Evolutionary conservation across 2,888 invertebrate species (phyloP).

Genomic region (Drosophila flavopinicola): DNA sequence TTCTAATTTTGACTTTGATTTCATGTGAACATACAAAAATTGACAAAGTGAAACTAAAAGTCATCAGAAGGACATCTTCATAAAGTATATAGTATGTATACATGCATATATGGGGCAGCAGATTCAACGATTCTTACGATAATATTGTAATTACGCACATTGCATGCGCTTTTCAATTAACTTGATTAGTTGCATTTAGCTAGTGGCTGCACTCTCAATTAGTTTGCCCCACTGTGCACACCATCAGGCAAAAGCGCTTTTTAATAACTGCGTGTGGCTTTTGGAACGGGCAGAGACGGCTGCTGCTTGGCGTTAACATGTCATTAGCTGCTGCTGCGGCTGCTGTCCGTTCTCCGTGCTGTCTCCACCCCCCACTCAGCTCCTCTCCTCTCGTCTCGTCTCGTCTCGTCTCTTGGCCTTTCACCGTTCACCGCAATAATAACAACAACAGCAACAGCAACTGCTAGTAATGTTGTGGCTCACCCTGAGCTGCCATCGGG

Average conservation of each 20-base stretch:
- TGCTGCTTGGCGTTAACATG: constrained; percentile 70
- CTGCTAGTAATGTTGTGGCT: constrained; percentile 74
- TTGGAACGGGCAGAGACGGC: constrained; percentile 34
- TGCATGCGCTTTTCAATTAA: constrained; percentile 12
- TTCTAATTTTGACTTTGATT: background rate
- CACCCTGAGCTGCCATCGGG: constrained; percentile 77
- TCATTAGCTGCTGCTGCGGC: constrained; percentile 65
- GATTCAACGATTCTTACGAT: no score
- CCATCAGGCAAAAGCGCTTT: constrained; percentile 67
- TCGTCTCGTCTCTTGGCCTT: constrained; percentile 48
- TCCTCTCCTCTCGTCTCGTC: constrained; percentile 14
- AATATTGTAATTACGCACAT: constrained; percentile 1
- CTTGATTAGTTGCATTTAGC: constrained; percentile 23
- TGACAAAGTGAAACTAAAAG: background rate
- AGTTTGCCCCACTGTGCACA: constrained; percentile 62
- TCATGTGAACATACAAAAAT: background rate
- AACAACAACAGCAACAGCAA: constrained; percentile 46
- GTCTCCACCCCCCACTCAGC: constrained; percentile 17
- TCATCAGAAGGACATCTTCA: no score
- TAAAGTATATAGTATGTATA: no score
- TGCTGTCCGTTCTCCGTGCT: constrained; percentile 37
- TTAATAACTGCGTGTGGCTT: constrained; percentile 76
- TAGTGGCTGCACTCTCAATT: constrained; percentile 25
- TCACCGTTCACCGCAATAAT: constrained; percentile 69
- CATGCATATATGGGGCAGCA: no score